Percentiles rank a stretch among this genome's conserved stretches.
These are phyloP conservation scores for Pycnonotus jocosus DNA, from an alignment of 2,113 vertebrate species.

Conservation along the genomic window DNA sequence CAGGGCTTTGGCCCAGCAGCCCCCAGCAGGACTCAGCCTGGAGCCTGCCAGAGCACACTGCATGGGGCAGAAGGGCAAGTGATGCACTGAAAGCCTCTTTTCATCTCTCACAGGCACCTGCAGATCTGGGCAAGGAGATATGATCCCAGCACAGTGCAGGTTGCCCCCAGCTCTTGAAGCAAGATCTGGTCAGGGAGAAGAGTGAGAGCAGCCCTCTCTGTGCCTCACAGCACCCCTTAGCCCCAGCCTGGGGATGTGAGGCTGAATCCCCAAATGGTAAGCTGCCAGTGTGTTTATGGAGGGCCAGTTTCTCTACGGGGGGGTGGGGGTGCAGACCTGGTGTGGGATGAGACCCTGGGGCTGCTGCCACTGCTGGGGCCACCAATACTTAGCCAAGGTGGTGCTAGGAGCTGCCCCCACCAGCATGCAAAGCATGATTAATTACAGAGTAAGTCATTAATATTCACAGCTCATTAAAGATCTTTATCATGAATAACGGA, in stretches of 20 bases:
- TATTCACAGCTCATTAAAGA: slow-evolving; percentile 72
- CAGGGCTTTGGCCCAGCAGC: neutral
- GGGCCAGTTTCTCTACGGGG: neutral
- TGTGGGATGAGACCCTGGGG: neutral
- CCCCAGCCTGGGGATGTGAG: neutral
- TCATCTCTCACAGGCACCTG: neutral
- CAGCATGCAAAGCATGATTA: slow-evolving; percentile 57
- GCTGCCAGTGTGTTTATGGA: neutral
- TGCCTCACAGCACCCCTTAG: neutral
- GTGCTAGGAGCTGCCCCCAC: neutral
- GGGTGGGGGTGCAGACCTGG: accelerated
- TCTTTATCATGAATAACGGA: slow-evolving; percentile 62
- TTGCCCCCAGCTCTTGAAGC: neutral
- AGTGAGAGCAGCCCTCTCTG: neutral
- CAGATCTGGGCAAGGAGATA: neutral
- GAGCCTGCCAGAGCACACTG: neutral
- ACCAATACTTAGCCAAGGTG: neutral
- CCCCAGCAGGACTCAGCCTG: neutral
- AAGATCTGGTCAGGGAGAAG: neutral
- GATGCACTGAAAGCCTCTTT: neutral
- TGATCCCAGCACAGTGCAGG: neutral
- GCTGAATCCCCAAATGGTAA: neutral
- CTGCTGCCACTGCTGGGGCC: neutral
- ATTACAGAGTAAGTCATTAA: slow-evolving; percentile 65
- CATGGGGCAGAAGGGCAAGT: neutral